Conservation (phyloP, 1,140 invertebrate genomes). For the Neodiprion virginianus region DNA sequence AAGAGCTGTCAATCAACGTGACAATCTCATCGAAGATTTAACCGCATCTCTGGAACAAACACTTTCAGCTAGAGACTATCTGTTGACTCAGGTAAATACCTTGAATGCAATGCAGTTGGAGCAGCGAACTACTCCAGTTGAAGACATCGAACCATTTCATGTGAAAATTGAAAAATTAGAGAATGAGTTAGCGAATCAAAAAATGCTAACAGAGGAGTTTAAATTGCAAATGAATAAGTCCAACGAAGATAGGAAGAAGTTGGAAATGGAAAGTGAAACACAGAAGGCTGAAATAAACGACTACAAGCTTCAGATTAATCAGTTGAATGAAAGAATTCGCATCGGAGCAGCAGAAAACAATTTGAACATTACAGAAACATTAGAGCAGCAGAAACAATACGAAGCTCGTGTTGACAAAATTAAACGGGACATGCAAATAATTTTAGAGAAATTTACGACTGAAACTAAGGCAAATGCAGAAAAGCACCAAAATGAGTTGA, state of each 20-base stretch:
- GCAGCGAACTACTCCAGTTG: conserved; percentile 20
- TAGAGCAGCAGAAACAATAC: conserved; percentile 46
- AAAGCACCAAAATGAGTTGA: conserved; percentile 41
- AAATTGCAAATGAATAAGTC: conserved; percentile 38
- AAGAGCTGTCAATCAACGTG: conserved; percentile 48
- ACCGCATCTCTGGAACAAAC: conserved; percentile 51
- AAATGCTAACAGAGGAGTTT: conserved; percentile 34
- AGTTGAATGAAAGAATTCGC: conserved; percentile 46
- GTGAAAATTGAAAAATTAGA: conserved; percentile 39
- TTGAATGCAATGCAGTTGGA: conserved; percentile 29
- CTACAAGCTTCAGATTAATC: conserved; percentile 46
- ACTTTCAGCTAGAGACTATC: conserved; percentile 45
- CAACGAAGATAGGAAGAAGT: conserved; percentile 37
- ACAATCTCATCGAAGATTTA: conserved; percentile 54
- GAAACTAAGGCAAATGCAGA: conserved; percentile 39
- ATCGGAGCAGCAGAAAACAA: conserved; percentile 34
- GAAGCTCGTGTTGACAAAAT: conserved; percentile 48
- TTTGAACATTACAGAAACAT: conserved; percentile 35
- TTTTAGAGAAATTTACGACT: conserved; percentile 45
- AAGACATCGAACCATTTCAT: conserved; percentile 31
- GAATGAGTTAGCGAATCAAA: conserved; percentile 33
- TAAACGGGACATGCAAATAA: conserved; percentile 48
- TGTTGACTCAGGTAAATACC: conserved; percentile 39
- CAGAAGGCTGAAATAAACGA: conserved; percentile 43
- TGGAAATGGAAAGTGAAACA: conserved; percentile 45